These are phyloP conservation scores for Polyodon spathula DNA, from an alignment of 2,113 vertebrate genomes.

Conservation along the genomic window DNA sequence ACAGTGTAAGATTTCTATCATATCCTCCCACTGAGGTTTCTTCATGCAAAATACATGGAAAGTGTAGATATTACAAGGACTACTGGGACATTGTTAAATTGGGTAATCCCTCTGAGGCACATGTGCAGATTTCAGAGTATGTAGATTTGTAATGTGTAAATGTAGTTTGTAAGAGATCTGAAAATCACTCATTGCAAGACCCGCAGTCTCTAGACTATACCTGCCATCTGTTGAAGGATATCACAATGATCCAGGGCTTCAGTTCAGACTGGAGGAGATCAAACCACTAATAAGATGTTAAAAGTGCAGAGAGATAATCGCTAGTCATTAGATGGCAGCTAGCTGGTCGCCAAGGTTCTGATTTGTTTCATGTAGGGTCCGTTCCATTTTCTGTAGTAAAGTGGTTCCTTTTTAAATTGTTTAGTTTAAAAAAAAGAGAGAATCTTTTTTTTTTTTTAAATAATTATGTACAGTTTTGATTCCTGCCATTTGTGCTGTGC, in stretches of 20 bases:
- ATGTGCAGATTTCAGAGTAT: slow-evolving; percentile 7
- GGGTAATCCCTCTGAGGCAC: slow-evolving; percentile 60
- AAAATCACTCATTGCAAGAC: slow-evolving; percentile 5
- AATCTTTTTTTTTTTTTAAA: too few species aligned
- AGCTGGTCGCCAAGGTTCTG: too few species aligned
- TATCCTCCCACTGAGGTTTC: slow-evolving; percentile 84
- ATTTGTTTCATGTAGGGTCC: too few species aligned
- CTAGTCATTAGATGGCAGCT: not conserved
- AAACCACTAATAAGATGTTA: not conserved
- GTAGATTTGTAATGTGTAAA: slow-evolving; percentile 32
- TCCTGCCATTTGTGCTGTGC: too few species aligned
- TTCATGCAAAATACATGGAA: slow-evolving; percentile 78
- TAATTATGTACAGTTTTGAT: too few species aligned
- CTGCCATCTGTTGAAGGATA: not conserved
- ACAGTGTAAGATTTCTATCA: slow-evolving; percentile 90
- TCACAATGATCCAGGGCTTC: not conserved
- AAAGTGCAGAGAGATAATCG: not conserved
- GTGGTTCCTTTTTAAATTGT: not conserved
- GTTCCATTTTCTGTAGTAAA: not conserved
- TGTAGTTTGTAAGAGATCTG: slow-evolving; percentile 35
- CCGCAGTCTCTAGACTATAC: not conserved
- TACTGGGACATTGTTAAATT: slow-evolving; percentile 77
- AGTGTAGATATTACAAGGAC: slow-evolving; percentile 74
- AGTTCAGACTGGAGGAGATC: not conserved
- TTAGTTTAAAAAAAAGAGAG: too few species aligned